These are phyloP conservation scores for Lontra canadensis DNA, from an alignment of 2,113 vertebrate species.

Conservation along the genomic window DNA sequence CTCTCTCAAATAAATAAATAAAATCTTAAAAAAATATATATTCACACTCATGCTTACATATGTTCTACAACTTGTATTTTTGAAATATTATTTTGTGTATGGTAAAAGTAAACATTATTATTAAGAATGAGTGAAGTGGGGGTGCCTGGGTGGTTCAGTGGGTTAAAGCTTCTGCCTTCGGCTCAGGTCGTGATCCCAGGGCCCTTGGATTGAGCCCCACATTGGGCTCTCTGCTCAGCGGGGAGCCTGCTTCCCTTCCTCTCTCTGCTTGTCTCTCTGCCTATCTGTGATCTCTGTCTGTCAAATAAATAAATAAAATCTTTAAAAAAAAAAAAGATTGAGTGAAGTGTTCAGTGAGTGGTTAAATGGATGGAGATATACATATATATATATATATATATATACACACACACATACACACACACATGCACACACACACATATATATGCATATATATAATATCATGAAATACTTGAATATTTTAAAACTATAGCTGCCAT, in stretches of 20 bases:
- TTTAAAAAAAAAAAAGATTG: background rate
- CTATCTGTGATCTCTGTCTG: no score
- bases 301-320: no score
- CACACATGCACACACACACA: no score
- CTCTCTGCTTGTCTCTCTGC: no score
- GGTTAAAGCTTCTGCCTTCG: no score
- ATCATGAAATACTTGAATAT: background rate
- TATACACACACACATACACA: background rate
- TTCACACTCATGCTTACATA: background rate
- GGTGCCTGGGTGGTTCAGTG: no score
- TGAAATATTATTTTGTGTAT: background rate
- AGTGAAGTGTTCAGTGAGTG: background rate
- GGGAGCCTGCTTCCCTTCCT: no score
- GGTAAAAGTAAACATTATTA: background rate
- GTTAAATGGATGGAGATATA: background rate
- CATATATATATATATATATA: background rate
- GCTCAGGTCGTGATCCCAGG: no score
- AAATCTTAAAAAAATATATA: background rate
- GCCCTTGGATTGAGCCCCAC: no score
- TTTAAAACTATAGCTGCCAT: slow-evolving; percentile 50
- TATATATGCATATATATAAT: background rate
- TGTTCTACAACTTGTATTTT: background rate
- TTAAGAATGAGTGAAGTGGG: background rate
- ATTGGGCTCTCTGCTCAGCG: no score
- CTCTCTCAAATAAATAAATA: background rate